Evolutionary conservation across 2,113 vertebrate genomes (phyloP).

Genomic region (Campylorhamphus procurvoides): DNA sequence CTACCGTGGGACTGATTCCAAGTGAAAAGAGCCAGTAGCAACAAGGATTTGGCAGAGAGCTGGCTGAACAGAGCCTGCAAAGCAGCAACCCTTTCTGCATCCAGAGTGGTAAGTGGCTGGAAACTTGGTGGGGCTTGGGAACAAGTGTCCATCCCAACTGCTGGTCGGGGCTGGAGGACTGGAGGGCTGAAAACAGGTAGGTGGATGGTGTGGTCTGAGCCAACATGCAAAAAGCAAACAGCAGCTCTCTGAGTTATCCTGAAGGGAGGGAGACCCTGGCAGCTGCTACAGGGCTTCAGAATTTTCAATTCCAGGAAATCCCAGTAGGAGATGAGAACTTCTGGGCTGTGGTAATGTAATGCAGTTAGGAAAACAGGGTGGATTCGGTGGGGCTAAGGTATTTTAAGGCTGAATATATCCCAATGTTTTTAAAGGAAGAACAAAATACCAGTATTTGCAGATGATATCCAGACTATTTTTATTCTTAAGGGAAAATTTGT

Average conservation of each 20-base stretch:
- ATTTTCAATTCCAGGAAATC: constrained; percentile 30
- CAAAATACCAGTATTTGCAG: background rate
- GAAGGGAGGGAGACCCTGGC: background rate
- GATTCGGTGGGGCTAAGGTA: background rate
- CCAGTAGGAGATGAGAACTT: background rate
- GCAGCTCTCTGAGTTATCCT: background rate
- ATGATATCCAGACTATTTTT: background rate
- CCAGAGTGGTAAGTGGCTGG: constrained; percentile 39
- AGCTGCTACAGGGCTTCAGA: background rate
- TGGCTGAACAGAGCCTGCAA: background rate
- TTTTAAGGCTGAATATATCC: background rate
- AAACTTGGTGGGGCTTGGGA: background rate
- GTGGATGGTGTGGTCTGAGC: accelerated
- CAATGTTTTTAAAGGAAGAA: background rate
- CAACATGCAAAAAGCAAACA: background rate
- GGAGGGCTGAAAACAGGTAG: background rate
- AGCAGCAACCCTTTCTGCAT: background rate
- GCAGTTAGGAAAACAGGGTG: background rate
- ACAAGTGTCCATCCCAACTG: background rate
- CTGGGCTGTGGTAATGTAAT: background rate
- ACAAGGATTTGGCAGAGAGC: background rate
- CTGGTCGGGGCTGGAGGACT: background rate
- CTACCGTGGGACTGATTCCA: constrained; percentile 11
- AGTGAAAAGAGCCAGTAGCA: constrained; percentile 5
- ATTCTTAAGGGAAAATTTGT: background rate